Conservation (phyloP, 1,140 invertebrate genomes). For the Andrena cerasifolii region DNA sequence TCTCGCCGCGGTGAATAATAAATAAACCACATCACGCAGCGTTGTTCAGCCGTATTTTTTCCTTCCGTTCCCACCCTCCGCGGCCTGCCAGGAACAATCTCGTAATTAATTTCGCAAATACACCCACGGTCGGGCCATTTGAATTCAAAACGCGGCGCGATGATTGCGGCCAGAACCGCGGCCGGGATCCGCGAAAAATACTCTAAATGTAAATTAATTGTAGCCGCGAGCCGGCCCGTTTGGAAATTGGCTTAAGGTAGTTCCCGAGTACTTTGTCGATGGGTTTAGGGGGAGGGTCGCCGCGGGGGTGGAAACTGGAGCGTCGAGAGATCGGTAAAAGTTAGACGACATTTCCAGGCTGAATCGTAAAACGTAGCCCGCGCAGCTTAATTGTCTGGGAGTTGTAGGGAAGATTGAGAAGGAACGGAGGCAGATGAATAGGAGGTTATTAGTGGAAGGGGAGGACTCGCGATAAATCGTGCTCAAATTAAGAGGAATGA, state of each 20-base stretch:
- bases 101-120: constrained; percentile 62
- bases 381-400: constrained; percentile 26
- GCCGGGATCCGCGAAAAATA: constrained; percentile 40
- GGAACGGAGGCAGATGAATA: too few relatives aligned
- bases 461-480: too few relatives aligned
- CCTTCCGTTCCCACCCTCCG: not conserved
- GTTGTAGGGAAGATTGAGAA: constrained; percentile 8
- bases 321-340: not conserved
- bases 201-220: constrained; percentile 61
- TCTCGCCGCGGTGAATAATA: constrained; percentile 23
- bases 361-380: not conserved
- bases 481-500: too few relatives aligned
- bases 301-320: not conserved
- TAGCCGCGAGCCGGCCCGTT: constrained; percentile 24
- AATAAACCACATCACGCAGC: constrained; percentile 49
- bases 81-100: constrained; percentile 22
- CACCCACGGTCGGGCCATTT: constrained; percentile 10
- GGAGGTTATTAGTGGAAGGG: too few relatives aligned
- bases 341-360: not conserved
- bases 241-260: constrained; percentile 32
- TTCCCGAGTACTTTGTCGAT: constrained; percentile 18
- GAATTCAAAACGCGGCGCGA: constrained; percentile 20
- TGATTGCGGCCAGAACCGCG: constrained; percentile 9
- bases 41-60: constrained; percentile 43
- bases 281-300: too few relatives aligned